phyloP scores from a whole-genome alignment of 2,113 vertebrate genomes.

The Pachyramphus minor region DNA sequence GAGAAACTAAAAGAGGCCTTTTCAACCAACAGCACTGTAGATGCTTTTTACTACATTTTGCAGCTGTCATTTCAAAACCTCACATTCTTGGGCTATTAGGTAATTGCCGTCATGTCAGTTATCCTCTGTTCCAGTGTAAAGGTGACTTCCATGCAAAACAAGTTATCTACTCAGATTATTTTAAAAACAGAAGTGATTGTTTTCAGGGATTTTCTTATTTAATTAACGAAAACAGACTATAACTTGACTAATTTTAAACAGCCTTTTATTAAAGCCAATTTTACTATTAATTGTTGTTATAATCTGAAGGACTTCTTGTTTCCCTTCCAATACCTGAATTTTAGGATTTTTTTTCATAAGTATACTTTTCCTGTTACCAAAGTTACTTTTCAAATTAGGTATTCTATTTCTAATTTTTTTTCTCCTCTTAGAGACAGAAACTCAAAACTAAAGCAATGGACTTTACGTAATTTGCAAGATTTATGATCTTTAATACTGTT shows the following conservation, averaged over 20 bases:
- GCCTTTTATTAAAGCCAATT: background rate
- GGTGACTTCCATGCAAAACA: slow-evolving; percentile 15
- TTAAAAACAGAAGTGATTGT: background rate
- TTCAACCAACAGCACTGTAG: background rate
- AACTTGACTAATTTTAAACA: background rate
- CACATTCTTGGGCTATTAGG: background rate
- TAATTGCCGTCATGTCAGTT: background rate
- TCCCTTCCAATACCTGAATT: background rate
- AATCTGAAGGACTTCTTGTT: background rate
- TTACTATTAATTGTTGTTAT: background rate
- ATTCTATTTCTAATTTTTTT: background rate
- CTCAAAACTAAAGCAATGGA: background rate
- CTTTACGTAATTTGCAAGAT: background rate
- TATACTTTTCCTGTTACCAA: background rate
- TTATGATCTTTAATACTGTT: background rate
- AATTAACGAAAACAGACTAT: background rate
- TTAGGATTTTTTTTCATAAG: background rate
- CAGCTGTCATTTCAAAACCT: slow-evolving; percentile 31
- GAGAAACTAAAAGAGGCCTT: background rate
- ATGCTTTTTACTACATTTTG: background rate
- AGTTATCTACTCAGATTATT: background rate
- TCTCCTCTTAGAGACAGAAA: background rate
- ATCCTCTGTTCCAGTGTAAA: slow-evolving; percentile 8
- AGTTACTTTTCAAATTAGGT: background rate
- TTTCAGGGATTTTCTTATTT: background rate